Base-by-base conservation (phyloP, 2,113 vertebrate genomes). In the Psilopsiagon aymara region DNA sequence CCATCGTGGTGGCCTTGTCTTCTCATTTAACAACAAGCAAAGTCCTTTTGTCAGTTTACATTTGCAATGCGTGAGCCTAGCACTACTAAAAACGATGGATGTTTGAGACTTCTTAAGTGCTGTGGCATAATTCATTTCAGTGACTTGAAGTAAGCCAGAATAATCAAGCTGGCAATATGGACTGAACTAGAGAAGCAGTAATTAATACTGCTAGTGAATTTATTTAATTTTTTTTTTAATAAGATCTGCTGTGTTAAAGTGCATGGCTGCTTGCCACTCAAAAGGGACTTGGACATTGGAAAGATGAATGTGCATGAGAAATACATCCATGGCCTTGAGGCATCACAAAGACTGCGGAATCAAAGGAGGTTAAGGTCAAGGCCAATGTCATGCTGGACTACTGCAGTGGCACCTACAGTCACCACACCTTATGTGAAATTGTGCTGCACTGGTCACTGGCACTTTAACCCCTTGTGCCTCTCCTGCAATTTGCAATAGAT, bases 51-150 rank as follows among this genome's bases (percentile, higher is more conserved):
- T 96, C 85, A 85, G 39, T n/a, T 94, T 81, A 4, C 25, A 12
- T 95, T 80, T 93, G 80, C 3, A 25, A 64, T 7, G 21, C 10
- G 55, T 46, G 89, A 86, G 82, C 88, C 71, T 13, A 62, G 25
- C 53, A 28, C 69, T 41, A 4, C 46, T 83, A 37, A 71, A 94
- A 91, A 94, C 95, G 71, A 62, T 41, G 86, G 96, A 89, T 9
- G 69, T 75, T 93, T 16, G 13, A 16, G 49, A 82, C 79, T 95
- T 76, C 62, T 77, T 35, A 68, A 96, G 96, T 76, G 92, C 82
- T 11, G 7, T 91, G 95, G 94, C 95, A 95, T 4, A 47, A 62
- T 13, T 27, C 52, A 29, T 96, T 7, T 44, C 17, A 5, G 67
- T 8, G 41, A 84, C 13, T 17, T 81, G 93, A 82, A 81, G 86